Evolutionary conservation across 2,888 invertebrate genomes (phyloP), one percentile per base, ranked within the genome.

Genomic region (Auanema freiburgensis): DNA sequence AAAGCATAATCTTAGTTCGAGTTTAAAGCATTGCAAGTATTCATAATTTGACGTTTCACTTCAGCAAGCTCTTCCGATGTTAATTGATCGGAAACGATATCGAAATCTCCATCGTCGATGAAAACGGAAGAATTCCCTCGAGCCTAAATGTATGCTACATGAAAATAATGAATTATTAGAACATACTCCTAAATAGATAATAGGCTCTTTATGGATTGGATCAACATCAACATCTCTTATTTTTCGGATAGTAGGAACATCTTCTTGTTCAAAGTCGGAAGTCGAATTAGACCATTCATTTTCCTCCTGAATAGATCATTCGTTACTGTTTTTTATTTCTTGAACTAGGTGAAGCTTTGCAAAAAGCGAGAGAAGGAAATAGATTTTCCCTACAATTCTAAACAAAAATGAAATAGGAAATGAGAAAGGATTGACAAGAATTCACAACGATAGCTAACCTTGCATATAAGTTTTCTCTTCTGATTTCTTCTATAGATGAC

Each of bases 51-150:
- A 54, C 65, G 63, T 62, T 74, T 74, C 2, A 72, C 72, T 59
- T 69, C 43, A 42, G 60, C 65, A 6, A 76, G 43, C 61, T 76
- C 76, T 16, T 70, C 67, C 18, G 62, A 57, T 4, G 69, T 65
- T 40, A 76, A 49, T 41, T 58, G 42, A 23, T 74, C 74, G 1
- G 66, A 65, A 1, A 74, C 74, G 8, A 76, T 67, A 43, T 76
- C 76, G 42, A 76, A 76, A 41, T 76, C 76, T 1, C 72, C 72
- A 46, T 76, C 74, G 49, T 76, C 76, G 41, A 76, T 71, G 57
- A 71, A 74, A 6, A 67, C 65, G 14, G 70, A 58, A 1, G 67
- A 65, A 49, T 71, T 70, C 46, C 16, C 46, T 46, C 18, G 46
- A 16, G 16, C 10, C 21, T 18, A 46, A 16, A 46, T 46, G 21